Evolutionary conservation across 2,797 vertebrate species (phyloP).

Genomic region (Rhinella marina): DNA sequence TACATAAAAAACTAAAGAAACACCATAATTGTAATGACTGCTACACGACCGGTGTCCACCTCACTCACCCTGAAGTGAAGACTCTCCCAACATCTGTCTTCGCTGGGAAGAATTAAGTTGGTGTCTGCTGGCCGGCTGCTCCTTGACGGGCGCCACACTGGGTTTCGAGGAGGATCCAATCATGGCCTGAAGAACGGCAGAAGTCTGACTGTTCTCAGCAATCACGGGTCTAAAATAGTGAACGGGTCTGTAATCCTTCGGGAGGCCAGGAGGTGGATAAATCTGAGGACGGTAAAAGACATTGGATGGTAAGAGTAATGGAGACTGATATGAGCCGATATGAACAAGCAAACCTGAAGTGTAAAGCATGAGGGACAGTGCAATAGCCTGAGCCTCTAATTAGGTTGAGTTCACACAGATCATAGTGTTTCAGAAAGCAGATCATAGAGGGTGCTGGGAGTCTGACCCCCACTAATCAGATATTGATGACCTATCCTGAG

Average conservation of each 20-base stretch:
- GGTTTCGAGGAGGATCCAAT: conserved; percentile 79
- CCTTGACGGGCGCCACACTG: conserved; percentile 44
- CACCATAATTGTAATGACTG: not conserved
- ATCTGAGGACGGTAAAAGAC: conserved; percentile 70
- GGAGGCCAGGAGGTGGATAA: conserved; percentile 84
- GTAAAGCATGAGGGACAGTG: not conserved
- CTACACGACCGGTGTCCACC: not conserved
- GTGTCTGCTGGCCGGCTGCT: conserved; percentile 77
- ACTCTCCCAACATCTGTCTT: conserved; percentile 82
- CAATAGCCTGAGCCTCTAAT: not conserved
- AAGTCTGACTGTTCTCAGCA: conserved; percentile 71
- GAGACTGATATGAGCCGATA: not conserved
- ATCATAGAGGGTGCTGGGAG: too few species aligned
- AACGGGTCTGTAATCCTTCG: conserved; percentile 86
- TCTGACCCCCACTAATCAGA: too few species aligned
- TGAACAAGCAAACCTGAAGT: not conserved
- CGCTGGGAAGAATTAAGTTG: conserved; percentile 82
- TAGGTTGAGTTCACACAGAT: not conserved
- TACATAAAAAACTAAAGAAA: not conserved
- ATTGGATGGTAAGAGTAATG: not conserved
- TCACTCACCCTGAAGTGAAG: conserved; percentile 77
- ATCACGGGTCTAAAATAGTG: conserved; percentile 82
- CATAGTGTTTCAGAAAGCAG: not conserved
- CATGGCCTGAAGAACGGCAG: conserved; percentile 74
- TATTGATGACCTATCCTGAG: too few species aligned